A percentile compares a stretch with the other conserved stretches of the same genome.
Conservation (phyloP, 1,140 invertebrate species). For the Onthophagus taurus region DNA sequence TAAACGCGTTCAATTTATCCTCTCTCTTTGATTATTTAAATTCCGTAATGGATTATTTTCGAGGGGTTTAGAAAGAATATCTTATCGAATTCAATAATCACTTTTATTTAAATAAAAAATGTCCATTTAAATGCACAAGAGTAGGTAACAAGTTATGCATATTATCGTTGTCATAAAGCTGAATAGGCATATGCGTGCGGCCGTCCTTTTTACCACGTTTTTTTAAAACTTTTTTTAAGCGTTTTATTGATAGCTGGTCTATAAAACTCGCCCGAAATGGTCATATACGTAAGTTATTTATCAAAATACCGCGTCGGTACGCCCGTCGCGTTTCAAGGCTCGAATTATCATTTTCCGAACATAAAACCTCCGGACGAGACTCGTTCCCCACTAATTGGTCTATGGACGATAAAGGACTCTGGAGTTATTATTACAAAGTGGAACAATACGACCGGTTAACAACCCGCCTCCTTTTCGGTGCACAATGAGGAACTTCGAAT, state of each 20-base stretch:
- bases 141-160: not conserved
- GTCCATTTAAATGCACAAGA: not conserved
- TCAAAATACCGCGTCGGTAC: conserved; percentile 21
- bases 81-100: not conserved
- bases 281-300: conserved; percentile 23
- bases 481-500: no score
- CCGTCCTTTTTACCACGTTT: no score
- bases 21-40: not conserved
- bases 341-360: conserved; percentile 26
- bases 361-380: no score
- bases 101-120: not conserved
- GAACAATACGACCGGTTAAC: no score
- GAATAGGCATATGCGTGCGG: no score
- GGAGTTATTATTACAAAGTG: no score
- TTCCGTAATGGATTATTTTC: conserved; percentile 1
- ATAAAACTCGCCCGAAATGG: conserved; percentile 25
- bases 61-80: not conserved
- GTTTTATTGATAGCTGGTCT: conserved; percentile 21
- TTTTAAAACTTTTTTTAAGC: not conserved
- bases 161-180: not conserved
- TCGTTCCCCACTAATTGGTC: not conserved
- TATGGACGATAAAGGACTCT: conserved; percentile 4
- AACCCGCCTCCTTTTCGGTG: no score
- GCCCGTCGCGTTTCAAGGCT: conserved; percentile 22
- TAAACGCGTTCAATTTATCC: not conserved